Percentiles rank a stretch among this genome's conserved stretches.
Evolutionary conservation across 2,888 invertebrate genomes (phyloP).

Genomic region (Xanthia togata): DNA sequence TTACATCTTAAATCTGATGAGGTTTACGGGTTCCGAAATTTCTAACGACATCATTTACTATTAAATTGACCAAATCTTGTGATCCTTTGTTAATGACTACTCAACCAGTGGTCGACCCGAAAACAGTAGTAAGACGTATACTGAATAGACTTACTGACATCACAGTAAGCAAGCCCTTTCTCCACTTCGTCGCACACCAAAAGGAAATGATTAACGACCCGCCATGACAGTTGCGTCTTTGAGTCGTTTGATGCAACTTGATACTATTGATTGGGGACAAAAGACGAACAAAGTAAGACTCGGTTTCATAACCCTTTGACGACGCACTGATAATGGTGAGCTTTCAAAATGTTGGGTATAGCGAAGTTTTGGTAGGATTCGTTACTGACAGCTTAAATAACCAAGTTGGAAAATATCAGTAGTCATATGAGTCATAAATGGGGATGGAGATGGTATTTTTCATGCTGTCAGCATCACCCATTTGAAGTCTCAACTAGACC

Average conservation of each 20-base stretch:
- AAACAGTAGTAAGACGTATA: constrained; percentile 9
- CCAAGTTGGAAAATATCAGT: not conserved
- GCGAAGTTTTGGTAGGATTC: constrained; percentile 3
- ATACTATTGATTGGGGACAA: constrained; percentile 78
- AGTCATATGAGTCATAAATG: not conserved
- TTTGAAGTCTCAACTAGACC: not conserved
- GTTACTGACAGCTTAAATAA: not conserved
- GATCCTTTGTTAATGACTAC: constrained; percentile 10
- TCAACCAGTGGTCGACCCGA: constrained; percentile 1
- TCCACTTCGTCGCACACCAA: constrained; percentile 52
- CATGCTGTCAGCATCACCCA: no score
- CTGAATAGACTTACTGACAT: constrained; percentile 36
- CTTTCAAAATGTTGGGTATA: constrained; percentile 20
- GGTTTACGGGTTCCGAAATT: no score
- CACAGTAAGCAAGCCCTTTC: constrained; percentile 21
- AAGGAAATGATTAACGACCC: constrained; percentile 81
- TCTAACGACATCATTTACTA: not conserved
- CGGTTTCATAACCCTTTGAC: constrained; percentile 50
- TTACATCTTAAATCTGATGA: not conserved
- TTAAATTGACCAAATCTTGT: not conserved
- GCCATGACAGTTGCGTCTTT: constrained; percentile 74
- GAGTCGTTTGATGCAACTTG: constrained; percentile 77
- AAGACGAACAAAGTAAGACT: constrained; percentile 64
- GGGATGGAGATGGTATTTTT: not conserved
- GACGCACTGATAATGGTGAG: constrained; percentile 22